A percentile compares a stretch with the other conserved stretches of the same genome.
phyloP scores from a whole-genome alignment of 2,113 vertebrate species.

The Acrocephalus arundinaceus region DNA sequence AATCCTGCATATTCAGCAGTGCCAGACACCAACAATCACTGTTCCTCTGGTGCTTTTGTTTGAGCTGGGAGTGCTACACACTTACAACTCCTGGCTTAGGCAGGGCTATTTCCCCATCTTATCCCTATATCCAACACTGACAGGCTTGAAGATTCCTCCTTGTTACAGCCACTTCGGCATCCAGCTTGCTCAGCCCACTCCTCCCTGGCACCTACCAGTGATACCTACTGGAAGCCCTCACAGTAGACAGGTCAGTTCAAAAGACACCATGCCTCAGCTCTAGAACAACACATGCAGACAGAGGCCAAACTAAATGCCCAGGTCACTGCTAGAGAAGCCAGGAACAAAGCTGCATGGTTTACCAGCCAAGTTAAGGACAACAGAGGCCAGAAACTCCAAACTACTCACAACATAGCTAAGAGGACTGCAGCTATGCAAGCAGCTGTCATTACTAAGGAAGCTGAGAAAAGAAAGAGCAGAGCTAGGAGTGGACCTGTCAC shows the following conservation, averaged over 20 bases:
- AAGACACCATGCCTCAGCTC: neutral
- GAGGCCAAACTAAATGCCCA: neutral
- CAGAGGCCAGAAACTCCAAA: neutral
- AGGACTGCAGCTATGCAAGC: neutral
- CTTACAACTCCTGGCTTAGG: neutral
- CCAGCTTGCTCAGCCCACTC: neutral
- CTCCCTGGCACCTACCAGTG: neutral
- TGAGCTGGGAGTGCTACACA: neutral
- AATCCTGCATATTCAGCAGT: neutral
- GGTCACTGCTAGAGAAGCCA: neutral
- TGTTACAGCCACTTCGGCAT: neutral
- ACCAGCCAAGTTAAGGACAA: neutral
- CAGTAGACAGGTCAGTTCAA: neutral
- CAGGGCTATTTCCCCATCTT: neutral
- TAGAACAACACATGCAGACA: neutral
- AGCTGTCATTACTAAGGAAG: neutral
- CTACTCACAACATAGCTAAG: neutral
- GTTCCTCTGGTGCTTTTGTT: neutral
- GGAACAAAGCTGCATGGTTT: neutral
- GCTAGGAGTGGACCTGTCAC: neutral
- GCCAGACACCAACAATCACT: neutral
- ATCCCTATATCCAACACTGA: neutral
- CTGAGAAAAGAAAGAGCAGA: neutral
- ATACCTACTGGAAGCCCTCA: neutral
- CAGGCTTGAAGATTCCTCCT: neutral